Evolutionary conservation across 2,888 invertebrate genomes (phyloP).

Genomic region (Agrotis segetum): DNA sequence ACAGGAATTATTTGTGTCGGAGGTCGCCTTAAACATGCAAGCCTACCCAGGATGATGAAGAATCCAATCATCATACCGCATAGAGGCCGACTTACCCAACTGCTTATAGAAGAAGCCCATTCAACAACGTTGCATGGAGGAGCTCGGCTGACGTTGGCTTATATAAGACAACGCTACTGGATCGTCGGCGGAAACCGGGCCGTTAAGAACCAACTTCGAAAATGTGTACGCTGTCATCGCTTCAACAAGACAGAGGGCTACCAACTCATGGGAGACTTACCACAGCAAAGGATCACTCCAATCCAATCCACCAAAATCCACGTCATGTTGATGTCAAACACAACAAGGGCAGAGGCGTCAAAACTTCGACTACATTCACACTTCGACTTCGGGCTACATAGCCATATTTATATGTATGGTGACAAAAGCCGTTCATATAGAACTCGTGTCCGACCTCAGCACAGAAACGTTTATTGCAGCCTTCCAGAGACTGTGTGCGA

Average conservation of each 20-base stretch:
- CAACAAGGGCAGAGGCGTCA: no score
- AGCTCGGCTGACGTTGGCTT: not conserved
- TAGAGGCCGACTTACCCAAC: not conserved
- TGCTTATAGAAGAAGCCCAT: constrained; percentile 1
- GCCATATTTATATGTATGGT: no score
- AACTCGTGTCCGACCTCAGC: not conserved
- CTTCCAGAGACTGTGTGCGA: not conserved
- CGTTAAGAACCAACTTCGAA: not conserved
- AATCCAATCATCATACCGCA: not conserved
- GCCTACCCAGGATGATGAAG: no score
- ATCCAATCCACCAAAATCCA: no score
- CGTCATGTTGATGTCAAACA: no score
- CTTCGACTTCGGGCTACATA: no score
- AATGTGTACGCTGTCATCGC: not conserved
- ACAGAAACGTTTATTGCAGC: not conserved
- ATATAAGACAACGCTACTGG: not conserved
- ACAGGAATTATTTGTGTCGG: not conserved
- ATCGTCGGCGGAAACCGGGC: not conserved
- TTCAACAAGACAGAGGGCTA: not conserved
- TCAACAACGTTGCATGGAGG: not conserved
- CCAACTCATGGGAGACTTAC: no score
- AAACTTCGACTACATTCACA: no score
- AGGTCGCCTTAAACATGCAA: not conserved
- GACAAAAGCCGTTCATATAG: no score
- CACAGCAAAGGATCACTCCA: no score